These are phyloP conservation scores for Festucalex cinctus DNA, from an alignment of 2,113 vertebrate genomes.

Conservation along the genomic window DNA sequence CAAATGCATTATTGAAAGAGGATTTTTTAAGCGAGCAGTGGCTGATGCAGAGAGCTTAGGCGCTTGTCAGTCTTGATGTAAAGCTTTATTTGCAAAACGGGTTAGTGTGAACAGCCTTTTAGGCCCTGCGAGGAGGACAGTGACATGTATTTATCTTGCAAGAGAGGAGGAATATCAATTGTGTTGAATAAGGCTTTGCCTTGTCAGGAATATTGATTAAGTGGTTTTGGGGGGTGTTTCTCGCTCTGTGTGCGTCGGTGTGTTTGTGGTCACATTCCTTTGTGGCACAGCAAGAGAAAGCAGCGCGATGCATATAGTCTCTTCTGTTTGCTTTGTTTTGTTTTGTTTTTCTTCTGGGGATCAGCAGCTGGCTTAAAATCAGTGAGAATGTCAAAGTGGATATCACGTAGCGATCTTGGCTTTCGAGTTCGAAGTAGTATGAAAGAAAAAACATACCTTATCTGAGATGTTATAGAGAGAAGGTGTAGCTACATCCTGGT, in stretches of 20 bases:
- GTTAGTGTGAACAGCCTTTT: slow-evolving; percentile 60
- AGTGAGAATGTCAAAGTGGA: slow-evolving; percentile 25
- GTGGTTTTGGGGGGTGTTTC: slow-evolving; percentile 50
- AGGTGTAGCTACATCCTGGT: too few species aligned
- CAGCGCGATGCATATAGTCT: neutral
- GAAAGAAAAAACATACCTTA: slow-evolving; percentile 24
- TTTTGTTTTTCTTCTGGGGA: too few species aligned
- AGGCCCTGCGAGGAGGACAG: slow-evolving; percentile 52
- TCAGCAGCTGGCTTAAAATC: slow-evolving; percentile 42
- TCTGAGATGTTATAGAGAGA: slow-evolving; percentile 31
- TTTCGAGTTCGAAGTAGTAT: slow-evolving; percentile 14
- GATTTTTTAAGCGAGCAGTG: slow-evolving; percentile 61
- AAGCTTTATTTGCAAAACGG: slow-evolving; percentile 69
- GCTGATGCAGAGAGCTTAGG: slow-evolving; percentile 65
- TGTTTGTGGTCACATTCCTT: slow-evolving; percentile 22
- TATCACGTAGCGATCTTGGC: slow-evolving; percentile 25
- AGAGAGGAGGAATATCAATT: slow-evolving; percentile 62
- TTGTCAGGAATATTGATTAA: slow-evolving; percentile 68
- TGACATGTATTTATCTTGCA: slow-evolving; percentile 60
- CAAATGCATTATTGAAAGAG: slow-evolving; percentile 67
- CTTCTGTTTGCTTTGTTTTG: too few species aligned
- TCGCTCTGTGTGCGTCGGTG: slow-evolving; percentile 19
- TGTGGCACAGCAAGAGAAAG: neutral
- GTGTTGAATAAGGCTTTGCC: slow-evolving; percentile 62
- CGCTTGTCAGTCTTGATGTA: slow-evolving; percentile 66